Evolutionary conservation across 2,113 vertebrate genomes (phyloP).

Genomic region (Pseudorhombus dupliciocellatus): DNA sequence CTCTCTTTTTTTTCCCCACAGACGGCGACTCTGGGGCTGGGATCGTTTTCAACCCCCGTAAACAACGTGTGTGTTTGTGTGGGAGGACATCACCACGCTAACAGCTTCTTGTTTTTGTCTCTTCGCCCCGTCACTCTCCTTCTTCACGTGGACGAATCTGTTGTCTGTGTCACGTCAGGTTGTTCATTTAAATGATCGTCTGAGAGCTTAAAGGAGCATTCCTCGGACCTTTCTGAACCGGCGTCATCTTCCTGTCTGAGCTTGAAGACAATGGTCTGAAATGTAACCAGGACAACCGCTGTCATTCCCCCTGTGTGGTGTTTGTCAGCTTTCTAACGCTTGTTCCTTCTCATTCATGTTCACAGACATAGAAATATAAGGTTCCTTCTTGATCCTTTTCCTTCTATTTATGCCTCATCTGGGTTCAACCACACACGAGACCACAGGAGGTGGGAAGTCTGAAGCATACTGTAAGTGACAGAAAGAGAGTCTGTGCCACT

Average conservation of each 20-base stretch:
- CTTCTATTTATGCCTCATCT: background rate
- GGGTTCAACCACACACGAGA: slow-evolving; percentile 6
- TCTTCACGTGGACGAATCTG: background rate
- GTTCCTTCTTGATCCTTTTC: background rate
- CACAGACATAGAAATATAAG: background rate
- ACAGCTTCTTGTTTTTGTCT: background rate
- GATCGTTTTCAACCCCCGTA: background rate
- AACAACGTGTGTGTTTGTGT: background rate
- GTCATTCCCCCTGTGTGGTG: background rate
- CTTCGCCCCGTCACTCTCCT: background rate
- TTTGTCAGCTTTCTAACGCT: background rate
- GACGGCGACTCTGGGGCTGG: background rate
- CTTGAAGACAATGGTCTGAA: no score
- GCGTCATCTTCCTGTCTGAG: background rate
- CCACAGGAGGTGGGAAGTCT: background rate
- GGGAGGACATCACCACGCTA: no score
- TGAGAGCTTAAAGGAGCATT: no score
- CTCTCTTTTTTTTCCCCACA: background rate
- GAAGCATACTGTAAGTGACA: slow-evolving; percentile 43
- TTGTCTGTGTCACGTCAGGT: slow-evolving; percentile 5
- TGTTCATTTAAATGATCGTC: background rate
- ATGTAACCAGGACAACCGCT: background rate
- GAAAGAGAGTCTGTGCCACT: slow-evolving; percentile 28
- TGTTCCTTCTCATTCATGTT: background rate
- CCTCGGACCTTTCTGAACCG: background rate